Conservation (phyloP, 2,888 invertebrate species). For the Aplocera efformata region DNA sequence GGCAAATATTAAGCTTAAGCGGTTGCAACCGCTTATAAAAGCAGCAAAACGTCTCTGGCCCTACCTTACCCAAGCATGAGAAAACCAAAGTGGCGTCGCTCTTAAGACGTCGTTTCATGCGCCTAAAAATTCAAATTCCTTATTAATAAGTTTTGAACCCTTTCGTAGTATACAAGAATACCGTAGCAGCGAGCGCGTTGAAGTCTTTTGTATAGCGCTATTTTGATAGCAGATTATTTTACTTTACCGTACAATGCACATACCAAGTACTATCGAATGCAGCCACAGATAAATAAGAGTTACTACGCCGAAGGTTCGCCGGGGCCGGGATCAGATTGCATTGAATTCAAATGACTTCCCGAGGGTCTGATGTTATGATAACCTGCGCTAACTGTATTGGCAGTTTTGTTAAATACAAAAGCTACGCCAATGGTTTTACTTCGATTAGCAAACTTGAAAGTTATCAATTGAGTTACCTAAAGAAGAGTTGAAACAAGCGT, state of each 20-base stretch:
- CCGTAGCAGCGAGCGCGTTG: slow-evolving; percentile 32
- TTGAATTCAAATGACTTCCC: slow-evolving; percentile 32
- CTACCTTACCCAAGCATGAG: too few relatives aligned
- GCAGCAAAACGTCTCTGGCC: too few relatives aligned
- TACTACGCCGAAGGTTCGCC: slow-evolving; percentile 2
- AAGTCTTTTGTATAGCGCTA: slow-evolving; percentile 38
- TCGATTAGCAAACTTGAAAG: too few relatives aligned
- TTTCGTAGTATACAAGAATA: slow-evolving; percentile 4
- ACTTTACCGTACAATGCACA: neutral
- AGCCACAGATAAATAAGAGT: neutral
- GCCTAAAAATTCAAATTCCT: too few relatives aligned
- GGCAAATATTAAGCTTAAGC: too few relatives aligned
- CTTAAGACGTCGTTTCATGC: too few relatives aligned
- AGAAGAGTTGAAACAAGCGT: too few relatives aligned
- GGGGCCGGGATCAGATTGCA: slow-evolving; percentile 27
- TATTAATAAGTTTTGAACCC: neutral
- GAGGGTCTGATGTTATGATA: slow-evolving; percentile 26
- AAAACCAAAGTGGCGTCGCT: too few relatives aligned
- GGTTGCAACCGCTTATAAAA: too few relatives aligned
- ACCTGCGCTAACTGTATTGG: slow-evolving; percentile 26
- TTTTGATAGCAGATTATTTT: neutral
- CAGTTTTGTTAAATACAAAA: slow-evolving; percentile 11
- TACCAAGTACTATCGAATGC: slow-evolving; percentile 2
- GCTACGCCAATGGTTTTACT: slow-evolving; percentile 6
- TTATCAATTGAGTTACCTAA: too few relatives aligned